These are phyloP conservation scores for Gymnothorax reevesii DNA, from an alignment of 2,797 vertebrate species.

Conservation along the genomic window DNA sequence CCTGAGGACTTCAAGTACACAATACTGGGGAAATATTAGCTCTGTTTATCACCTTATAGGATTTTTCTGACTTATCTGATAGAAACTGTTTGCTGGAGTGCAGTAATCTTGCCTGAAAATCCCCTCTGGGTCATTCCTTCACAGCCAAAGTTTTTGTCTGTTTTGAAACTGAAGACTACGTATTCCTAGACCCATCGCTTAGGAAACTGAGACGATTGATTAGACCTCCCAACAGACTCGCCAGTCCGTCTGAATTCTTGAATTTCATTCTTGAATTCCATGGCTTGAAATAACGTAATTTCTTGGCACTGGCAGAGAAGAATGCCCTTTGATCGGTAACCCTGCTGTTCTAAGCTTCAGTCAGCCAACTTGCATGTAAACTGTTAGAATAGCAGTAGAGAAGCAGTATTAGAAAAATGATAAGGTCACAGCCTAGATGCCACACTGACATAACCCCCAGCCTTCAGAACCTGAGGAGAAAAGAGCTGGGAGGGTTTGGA, in stretches of 20 bases:
- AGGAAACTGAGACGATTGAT: background rate
- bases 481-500: too few relatives aligned
- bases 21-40: conserved; percentile 1
- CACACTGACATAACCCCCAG: too few relatives aligned
- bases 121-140: conserved; percentile 2
- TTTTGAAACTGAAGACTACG: conserved; percentile 1
- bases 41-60: background rate
- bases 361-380: too few relatives aligned
- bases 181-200: background rate
- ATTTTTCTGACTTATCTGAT: background rate
- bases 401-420: too few relatives aligned
- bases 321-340: background rate
- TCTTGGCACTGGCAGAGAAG: background rate
- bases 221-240: background rate
- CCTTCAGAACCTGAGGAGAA: too few relatives aligned
- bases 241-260: background rate
- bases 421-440: too few relatives aligned
- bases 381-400: too few relatives aligned
- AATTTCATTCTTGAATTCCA: conserved; percentile 1
- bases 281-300: conserved; percentile 9
- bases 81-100: background rate
- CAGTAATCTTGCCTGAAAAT: background rate
- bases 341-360: background rate
- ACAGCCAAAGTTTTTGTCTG: background rate
- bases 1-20: background rate